Conservation (phyloP, 2,797 vertebrate genomes). For the Carduelis carduelis region DNA sequence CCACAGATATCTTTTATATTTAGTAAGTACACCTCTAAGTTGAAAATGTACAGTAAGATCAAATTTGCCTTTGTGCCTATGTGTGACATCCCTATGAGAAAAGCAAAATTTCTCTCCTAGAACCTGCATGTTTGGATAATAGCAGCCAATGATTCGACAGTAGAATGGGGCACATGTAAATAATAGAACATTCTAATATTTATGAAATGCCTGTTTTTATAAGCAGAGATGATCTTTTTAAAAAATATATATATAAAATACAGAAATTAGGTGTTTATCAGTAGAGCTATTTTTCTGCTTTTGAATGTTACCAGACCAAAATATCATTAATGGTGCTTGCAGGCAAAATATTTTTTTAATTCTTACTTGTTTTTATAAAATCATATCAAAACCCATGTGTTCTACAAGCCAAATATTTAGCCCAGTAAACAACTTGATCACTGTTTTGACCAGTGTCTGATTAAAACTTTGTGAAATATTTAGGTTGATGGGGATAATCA, state of each 20-base stretch:
- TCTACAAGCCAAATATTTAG: neutral
- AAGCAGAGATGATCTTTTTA: constrained; percentile 11
- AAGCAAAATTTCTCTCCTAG: neutral
- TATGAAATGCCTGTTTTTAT: constrained; percentile 44
- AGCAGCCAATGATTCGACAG: neutral
- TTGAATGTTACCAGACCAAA: neutral
- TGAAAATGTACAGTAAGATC: neutral
- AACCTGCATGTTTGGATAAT: neutral
- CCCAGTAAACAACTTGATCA: neutral
- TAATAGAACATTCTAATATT: constrained; percentile 57
- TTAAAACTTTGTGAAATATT: neutral
- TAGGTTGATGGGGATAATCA: neutral
- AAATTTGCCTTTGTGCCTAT: neutral
- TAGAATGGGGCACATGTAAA: constrained; percentile 48
- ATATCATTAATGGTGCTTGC: neutral
- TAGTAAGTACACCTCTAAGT: neutral
- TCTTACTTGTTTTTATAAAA: neutral
- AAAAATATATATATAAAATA: neutral
- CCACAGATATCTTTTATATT: neutral
- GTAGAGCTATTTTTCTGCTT: constrained; percentile 35
- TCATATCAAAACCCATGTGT: neutral
- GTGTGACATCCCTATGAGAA: neutral
- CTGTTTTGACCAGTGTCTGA: neutral
- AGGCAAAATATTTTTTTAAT: neutral
- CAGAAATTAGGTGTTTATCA: constrained; percentile 39